Percentiles rank a stretch among this genome's conserved stretches.
Evolutionary conservation across 1,140 invertebrate species (phyloP).

Genomic region (Drosophila novamexicana): DNA sequence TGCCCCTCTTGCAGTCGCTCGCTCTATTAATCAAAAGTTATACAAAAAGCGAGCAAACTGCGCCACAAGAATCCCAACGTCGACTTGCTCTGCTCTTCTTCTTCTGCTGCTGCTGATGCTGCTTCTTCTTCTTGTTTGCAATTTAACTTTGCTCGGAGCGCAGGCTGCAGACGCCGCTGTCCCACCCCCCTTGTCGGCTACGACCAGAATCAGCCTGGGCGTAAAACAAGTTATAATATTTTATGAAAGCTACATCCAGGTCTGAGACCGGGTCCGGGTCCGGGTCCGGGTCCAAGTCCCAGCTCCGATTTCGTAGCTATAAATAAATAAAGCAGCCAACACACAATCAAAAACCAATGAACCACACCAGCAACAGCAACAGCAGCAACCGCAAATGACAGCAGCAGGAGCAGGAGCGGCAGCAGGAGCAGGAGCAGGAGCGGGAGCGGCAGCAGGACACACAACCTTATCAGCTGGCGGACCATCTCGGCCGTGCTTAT

Average conservation of each 20-base stretch:
- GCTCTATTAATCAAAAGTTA: constrained; percentile 81
- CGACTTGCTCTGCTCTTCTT: background rate
- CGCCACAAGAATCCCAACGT: constrained; percentile 51
- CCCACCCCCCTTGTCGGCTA: background rate
- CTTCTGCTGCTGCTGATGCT: constrained; percentile 23
- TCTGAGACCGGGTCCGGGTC: background rate
- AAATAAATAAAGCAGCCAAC: constrained; percentile 79
- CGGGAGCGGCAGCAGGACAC: background rate
- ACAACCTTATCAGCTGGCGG: constrained; percentile 17
- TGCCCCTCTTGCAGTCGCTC: constrained; percentile 3
- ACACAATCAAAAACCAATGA: constrained; percentile 81
- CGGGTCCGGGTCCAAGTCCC: constrained; percentile 16
- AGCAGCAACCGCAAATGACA: constrained; percentile 72
- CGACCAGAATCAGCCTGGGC: constrained; percentile 24
- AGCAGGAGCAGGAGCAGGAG: constrained; percentile 1
- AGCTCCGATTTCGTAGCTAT: constrained; percentile 56
- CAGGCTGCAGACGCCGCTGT: constrained; percentile 45
- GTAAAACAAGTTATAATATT: constrained; percentile 76
- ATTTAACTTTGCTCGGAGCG: constrained; percentile 71
- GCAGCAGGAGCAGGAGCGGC: constrained; percentile 13
- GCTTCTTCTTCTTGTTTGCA: constrained; percentile 65
- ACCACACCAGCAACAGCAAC: constrained; percentile 56
- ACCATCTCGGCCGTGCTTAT: constrained; percentile 2
- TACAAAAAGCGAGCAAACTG: constrained; percentile 79
- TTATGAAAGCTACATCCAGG: constrained; percentile 56